phyloP scores from a whole-genome alignment of 92 coral and sea anemone species.

The Palythoa grandiflora region DNA sequence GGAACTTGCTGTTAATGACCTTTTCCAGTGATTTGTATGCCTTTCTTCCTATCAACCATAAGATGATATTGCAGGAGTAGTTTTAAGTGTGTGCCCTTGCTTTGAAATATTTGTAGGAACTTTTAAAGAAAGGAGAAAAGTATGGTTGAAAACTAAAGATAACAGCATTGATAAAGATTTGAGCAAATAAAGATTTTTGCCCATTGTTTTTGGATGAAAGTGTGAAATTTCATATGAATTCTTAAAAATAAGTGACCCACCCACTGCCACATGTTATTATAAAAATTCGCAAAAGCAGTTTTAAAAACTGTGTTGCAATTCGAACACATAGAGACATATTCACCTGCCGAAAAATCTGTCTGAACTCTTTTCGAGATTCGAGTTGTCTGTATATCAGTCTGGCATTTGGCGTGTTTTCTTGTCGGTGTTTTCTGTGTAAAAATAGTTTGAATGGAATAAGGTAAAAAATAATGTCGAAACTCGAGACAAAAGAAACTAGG shows the following conservation, averaged over 20 bases:
- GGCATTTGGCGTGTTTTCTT: conserved; percentile 14
- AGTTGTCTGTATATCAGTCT: not conserved
- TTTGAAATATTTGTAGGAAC: not conserved
- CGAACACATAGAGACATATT: not conserved
- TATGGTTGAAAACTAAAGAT: not conserved
- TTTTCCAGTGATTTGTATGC: conserved; percentile 31
- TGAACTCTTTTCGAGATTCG: conserved; percentile 15
- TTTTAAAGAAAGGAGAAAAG: not conserved
- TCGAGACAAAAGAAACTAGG: not conserved
- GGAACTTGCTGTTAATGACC: not conserved
- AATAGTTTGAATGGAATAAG: not conserved
- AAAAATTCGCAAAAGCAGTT: conserved; percentile 1
- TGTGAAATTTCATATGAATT: not conserved
- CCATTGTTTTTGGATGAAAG: not conserved
- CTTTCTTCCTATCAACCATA: not conserved
- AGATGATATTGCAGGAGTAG: not conserved
- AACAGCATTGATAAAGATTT: not conserved
- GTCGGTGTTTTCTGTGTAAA: conserved; percentile 14
- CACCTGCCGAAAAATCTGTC: not conserved
- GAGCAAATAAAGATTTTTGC: not conserved
- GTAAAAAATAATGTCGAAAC: not conserved
- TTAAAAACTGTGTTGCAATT: not conserved
- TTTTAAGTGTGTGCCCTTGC: not conserved
- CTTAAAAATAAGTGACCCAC: not conserved
- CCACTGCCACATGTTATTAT: not conserved